These are phyloP conservation scores for Harlomillsia oculata DNA, from an alignment of 1,140 invertebrate species.

Conservation along the genomic window DNA sequence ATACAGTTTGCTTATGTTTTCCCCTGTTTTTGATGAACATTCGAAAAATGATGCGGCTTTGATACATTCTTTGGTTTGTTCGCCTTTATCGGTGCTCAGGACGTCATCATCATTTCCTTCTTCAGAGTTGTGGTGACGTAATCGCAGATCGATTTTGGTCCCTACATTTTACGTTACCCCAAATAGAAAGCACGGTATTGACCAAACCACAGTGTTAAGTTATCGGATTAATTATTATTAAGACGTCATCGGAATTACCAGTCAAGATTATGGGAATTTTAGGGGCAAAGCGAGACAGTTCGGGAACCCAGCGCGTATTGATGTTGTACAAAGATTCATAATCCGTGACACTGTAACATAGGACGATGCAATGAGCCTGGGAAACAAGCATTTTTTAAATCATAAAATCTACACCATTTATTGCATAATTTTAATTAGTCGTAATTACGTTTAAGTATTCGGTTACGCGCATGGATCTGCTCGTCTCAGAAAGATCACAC, in stretches of 20 bases:
- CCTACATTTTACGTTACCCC: not conserved
- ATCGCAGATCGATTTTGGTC: not conserved
- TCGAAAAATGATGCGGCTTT: conserved; percentile 66
- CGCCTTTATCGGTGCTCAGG: too few species aligned
- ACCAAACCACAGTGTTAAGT: not conserved
- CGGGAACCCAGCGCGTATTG: too few species aligned
- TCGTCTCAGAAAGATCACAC: too few species aligned
- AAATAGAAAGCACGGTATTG: not conserved
- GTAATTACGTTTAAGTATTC: too few species aligned
- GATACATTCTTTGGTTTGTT: conserved; percentile 65
- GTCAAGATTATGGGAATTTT: conserved; percentile 15
- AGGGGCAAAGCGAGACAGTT: too few species aligned
- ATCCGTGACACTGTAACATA: too few species aligned
- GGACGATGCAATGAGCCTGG: too few species aligned
- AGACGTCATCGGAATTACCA: not conserved
- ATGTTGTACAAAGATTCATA: too few species aligned
- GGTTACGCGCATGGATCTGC: too few species aligned
- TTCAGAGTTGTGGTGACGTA: not conserved
- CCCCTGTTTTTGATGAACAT: conserved; percentile 69
- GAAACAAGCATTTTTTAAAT: too few species aligned
- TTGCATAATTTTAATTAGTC: too few species aligned
- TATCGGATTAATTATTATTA: not conserved
- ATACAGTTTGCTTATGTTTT: conserved; percentile 55
- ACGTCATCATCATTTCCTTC: conserved; percentile 65
- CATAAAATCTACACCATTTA: too few species aligned